These are phyloP conservation scores for Lasioglossum pauxillum DNA, from an alignment of 2,888 invertebrate species.

Conservation along the genomic window DNA sequence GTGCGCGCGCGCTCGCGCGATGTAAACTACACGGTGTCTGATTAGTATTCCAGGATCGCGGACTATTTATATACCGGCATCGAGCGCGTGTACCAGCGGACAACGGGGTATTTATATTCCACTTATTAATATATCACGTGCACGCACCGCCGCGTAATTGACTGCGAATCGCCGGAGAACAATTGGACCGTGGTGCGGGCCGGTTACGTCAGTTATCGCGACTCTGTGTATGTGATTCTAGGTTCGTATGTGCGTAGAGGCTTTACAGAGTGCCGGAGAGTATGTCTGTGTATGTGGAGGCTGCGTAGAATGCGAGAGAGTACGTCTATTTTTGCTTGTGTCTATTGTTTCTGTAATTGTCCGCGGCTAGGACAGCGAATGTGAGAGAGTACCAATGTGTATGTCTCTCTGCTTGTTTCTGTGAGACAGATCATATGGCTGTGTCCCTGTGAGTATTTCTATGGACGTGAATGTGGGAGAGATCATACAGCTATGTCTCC, in stretches of 20 bases:
- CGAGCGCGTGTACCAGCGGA: conserved; percentile 4
- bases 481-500: too few species aligned
- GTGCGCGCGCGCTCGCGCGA: conserved; percentile 34
- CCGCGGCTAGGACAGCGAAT: neutral
- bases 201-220: neutral
- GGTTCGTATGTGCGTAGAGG: neutral
- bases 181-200: conserved; percentile 24
- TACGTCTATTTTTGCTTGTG: neutral
- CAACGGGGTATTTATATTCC: conserved; percentile 36
- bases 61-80: conserved; percentile 32
- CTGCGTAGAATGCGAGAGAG: neutral
- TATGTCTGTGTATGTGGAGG: neutral
- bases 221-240: neutral
- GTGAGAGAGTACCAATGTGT: too few species aligned
- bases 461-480: too few species aligned
- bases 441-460: too few species aligned
- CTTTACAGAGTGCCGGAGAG: neutral
- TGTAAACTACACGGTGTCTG: conserved; percentile 60
- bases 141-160: conserved; percentile 37
- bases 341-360: neutral
- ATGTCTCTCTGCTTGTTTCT: neutral
- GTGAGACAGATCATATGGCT: too few species aligned
- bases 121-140: conserved; percentile 49
- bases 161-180: conserved; percentile 50
- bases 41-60: conserved; percentile 62